phyloP scores from a whole-genome alignment of 2,888 invertebrate genomes.

The Tiliacea aurago region DNA sequence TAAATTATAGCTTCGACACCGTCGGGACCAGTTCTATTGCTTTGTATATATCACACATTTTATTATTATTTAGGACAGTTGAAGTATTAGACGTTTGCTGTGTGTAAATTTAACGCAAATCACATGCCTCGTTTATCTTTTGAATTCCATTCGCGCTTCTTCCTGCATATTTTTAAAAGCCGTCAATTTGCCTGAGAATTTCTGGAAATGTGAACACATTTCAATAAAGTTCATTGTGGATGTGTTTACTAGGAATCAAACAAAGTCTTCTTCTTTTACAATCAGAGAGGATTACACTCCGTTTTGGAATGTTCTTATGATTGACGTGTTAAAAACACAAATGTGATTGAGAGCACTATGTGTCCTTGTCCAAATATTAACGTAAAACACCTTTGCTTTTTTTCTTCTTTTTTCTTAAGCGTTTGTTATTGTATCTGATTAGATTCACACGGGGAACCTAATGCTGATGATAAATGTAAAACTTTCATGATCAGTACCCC shows the following conservation, averaged over 20 bases:
- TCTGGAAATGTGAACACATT: constrained; percentile 50
- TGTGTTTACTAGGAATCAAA: constrained; percentile 57
- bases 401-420: constrained; percentile 3
- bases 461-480: background rate
- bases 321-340: constrained; percentile 41
- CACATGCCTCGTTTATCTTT: constrained; percentile 54
- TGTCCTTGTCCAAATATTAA: constrained; percentile 51
- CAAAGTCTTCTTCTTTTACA: constrained; percentile 57
- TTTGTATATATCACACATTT: constrained; percentile 60
- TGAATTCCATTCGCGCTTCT: constrained; percentile 49
- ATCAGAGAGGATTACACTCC: constrained; percentile 37
- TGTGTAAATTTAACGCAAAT: constrained; percentile 49
- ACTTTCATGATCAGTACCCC: background rate
- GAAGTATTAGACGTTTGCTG: constrained; percentile 45
- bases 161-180: constrained; percentile 57
- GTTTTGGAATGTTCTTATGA: constrained; percentile 36
- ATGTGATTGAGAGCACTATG: constrained; percentile 26
- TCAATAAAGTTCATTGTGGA: constrained; percentile 58
- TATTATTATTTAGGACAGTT: constrained; percentile 65
- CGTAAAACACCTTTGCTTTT: constrained; percentile 40
- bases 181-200: constrained; percentile 46
- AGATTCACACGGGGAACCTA: background rate
- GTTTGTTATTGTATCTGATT: constrained; percentile 19
- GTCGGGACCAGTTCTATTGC: constrained; percentile 62
- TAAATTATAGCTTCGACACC: constrained; percentile 70